phyloP scores from a whole-genome alignment of 2,888 invertebrate genomes.

The Arctia plantaginis region DNA sequence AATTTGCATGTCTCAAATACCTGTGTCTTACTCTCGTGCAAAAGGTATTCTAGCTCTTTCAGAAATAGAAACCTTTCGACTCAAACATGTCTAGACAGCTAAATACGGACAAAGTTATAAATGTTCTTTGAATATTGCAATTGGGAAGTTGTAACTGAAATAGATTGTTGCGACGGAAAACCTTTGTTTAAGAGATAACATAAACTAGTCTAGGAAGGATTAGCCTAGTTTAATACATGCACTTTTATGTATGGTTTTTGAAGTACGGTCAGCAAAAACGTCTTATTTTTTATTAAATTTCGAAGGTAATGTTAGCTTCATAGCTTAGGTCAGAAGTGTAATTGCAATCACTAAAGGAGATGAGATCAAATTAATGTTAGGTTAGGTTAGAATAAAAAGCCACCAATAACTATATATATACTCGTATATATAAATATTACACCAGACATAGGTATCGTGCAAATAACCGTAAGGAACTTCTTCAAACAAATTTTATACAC shows the following conservation, averaged over 20 bases:
- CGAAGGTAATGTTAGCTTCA: too few relatives aligned
- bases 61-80: slow-evolving; percentile 34
- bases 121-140: slow-evolving; percentile 7
- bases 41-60: slow-evolving; percentile 38
- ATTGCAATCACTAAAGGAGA: too few relatives aligned
- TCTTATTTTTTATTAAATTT: not conserved
- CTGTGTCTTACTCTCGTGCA: slow-evolving; percentile 16
- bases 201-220: not conserved
- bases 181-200: not conserved
- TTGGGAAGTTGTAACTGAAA: slow-evolving; percentile 8
- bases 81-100: slow-evolving; percentile 41
- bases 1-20: slow-evolving; percentile 16
- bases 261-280: not conserved
- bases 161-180: slow-evolving; percentile 10
- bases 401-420: too few relatives aligned
- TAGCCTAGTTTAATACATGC: not conserved
- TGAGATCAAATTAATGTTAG: too few relatives aligned
- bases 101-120: slow-evolving; percentile 24
- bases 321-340: too few relatives aligned
- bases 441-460: too few relatives aligned
- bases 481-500: not conserved
- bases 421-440: too few relatives aligned
- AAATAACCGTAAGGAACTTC: not conserved
- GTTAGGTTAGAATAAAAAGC: too few relatives aligned
- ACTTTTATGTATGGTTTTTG: not conserved